phyloP scores from a whole-genome alignment of 2,888 invertebrate species.

The Stenchaetothrips biformis region DNA sequence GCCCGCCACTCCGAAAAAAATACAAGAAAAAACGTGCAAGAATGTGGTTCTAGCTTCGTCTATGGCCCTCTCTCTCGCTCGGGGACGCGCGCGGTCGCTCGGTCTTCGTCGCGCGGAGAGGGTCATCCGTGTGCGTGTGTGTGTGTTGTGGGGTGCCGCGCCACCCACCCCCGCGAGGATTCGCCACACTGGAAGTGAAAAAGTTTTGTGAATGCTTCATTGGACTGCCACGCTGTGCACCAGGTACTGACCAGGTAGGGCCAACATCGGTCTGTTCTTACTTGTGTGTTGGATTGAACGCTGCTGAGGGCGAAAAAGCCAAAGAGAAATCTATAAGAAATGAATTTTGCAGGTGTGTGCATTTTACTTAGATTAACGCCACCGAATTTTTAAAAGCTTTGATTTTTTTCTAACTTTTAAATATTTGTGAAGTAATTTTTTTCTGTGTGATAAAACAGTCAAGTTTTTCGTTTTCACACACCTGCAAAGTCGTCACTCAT shows the following conservation, averaged over 20 bases:
- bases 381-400: no score
- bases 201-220: constrained; percentile 19
- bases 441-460: no score
- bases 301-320: constrained; percentile 2
- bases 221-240: constrained; percentile 12
- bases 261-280: not conserved
- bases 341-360: constrained; percentile 12
- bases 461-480: not conserved
- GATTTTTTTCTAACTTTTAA: no score
- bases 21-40: constrained; percentile 30
- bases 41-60: constrained; percentile 30
- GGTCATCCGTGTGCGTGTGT: constrained; percentile 2
- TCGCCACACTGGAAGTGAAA: constrained; percentile 14
- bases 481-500: constrained; percentile 11
- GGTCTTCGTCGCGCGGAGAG: constrained; percentile 23
- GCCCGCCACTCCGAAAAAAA: constrained; percentile 24
- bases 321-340: constrained; percentile 10
- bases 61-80: constrained; percentile 25
- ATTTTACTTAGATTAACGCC: not conserved
- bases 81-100: constrained; percentile 20
- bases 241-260: constrained; percentile 17
- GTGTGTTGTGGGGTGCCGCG: not conserved
- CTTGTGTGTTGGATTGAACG: not conserved
- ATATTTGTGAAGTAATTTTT: no score
- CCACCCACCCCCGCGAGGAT: not conserved